Evolutionary conservation across 2,797 vertebrate species (phyloP), one percentile per base, ranked within the genome.

Genomic region (Amniataba percoides): DNA sequence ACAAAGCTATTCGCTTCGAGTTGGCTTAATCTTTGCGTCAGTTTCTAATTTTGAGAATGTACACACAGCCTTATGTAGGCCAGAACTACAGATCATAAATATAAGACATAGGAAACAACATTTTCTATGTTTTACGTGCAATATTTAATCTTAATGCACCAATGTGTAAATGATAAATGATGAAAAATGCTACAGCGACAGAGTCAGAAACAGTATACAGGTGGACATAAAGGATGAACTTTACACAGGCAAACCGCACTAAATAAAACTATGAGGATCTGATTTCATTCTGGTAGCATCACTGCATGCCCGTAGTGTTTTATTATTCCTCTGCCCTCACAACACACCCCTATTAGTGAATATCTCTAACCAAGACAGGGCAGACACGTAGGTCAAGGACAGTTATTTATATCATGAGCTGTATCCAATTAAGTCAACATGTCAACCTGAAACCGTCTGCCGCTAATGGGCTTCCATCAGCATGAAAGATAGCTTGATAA

Each of bases 381-480:
- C 45, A 56, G 62, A 19, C 59, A 77, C 13, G 6, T 71, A 40
- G 48, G 69, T 80, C 75, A 85, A 87, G 77, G 79, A 84, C 81
- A 58, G 71, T 71, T 87, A 89, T 90, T 90, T 92, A 85, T 91
- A 82, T 78, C 62, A 40, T 63, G 66, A 87, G 70, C 81, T 86
- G 74, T 21, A 77, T 80, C 81, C 79, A 92, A 94, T 92, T 87
- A 93, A 81, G 78, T 86, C 87, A 90, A 85, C 82, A 83, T 81
- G 84, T 85, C 84, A 87, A 80, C 62, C 70, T 84, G 87, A 90
- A 92, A 91, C 82, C 75, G 77, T 88, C 81, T 81, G 80, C 70
- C 82, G 78, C 86, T 90, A 93, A 94, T 91, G 81, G 88, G 85
- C 77, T 83, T 89, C 85, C 79, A 87, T 92, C 72, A 84, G 85